Evolutionary conservation across 1,140 invertebrate genomes (phyloP).

Genomic region (Oryzaephilus surinamensis): DNA sequence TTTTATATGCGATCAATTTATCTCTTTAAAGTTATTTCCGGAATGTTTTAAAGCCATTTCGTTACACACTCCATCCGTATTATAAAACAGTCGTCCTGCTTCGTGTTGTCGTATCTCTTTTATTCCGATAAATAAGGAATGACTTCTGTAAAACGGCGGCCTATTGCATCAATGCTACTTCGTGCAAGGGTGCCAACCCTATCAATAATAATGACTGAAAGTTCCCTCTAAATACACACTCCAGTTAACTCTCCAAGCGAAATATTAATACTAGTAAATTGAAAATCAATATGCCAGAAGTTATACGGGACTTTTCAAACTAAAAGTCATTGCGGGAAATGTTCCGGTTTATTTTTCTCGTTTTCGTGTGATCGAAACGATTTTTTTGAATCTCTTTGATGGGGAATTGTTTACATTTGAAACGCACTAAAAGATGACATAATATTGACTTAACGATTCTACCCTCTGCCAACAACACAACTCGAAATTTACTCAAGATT

Average conservation of each 20-base stretch:
- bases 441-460: conserved; percentile 9
- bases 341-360: not conserved
- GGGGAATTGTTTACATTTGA: conserved; percentile 6
- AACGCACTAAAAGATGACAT: conserved; percentile 5
- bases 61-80: no score
- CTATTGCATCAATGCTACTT: conserved; percentile 7
- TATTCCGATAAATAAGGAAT: conserved; percentile 28
- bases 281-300: conserved; percentile 28
- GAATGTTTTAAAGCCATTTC: no score
- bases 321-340: conserved; percentile 9
- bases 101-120: conserved; percentile 12
- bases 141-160: conserved; percentile 22
- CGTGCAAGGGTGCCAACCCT: conserved; percentile 28
- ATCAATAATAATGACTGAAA: conserved; percentile 32
- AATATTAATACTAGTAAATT: conserved; percentile 32
- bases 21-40: no score
- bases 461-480: no score
- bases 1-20: no score
- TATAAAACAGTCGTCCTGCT: no score
- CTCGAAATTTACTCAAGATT: conserved; percentile 9
- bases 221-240: conserved; percentile 32
- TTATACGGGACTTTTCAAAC: conserved; percentile 13
- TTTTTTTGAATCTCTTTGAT: conserved; percentile 5
- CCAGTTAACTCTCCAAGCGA: conserved; percentile 28
- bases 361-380: no score